Percentiles rank a stretch among this genome's conserved stretches.
Conservation (phyloP, 1,140 invertebrate genomes). For the Euwallacea fornicatus region DNA sequence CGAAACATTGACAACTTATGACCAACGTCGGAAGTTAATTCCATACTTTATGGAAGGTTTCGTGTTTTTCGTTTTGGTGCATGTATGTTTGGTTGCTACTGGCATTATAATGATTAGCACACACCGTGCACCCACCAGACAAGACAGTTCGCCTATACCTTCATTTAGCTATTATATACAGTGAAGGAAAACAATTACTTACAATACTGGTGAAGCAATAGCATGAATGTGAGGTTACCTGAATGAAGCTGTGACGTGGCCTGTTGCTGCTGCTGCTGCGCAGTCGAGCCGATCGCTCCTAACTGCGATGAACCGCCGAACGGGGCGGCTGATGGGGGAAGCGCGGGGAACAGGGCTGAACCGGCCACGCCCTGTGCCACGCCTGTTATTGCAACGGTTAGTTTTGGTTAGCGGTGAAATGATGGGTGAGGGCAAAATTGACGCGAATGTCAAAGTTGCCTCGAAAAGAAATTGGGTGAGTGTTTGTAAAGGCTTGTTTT, state of each 20-base stretch:
- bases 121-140: too few relatives aligned
- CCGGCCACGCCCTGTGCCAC: slow-evolving; percentile 55
- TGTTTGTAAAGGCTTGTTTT: neutral
- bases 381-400: slow-evolving; percentile 45
- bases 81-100: too few relatives aligned
- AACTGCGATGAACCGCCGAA: slow-evolving; percentile 58
- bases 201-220: too few relatives aligned
- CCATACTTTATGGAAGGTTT: too few relatives aligned
- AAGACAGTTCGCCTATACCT: too few relatives aligned
- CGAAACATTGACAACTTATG: too few relatives aligned
- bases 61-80: too few relatives aligned
- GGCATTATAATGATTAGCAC: neutral
- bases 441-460: neutral
- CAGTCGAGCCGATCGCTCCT: slow-evolving; percentile 60
- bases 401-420: slow-evolving; percentile 33
- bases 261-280: slow-evolving; percentile 37
- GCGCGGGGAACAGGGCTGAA: slow-evolving; percentile 59
- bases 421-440: neutral
- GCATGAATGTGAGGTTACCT: slow-evolving; percentile 43
- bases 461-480: too few relatives aligned
- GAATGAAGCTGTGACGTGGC: slow-evolving; percentile 53
- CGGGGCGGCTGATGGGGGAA: slow-evolving; percentile 56
- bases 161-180: too few relatives aligned
- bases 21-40: too few relatives aligned
- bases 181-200: too few relatives aligned